Evolutionary conservation across 2,888 invertebrate genomes (phyloP).

Genomic region (Lymantria dispar): DNA sequence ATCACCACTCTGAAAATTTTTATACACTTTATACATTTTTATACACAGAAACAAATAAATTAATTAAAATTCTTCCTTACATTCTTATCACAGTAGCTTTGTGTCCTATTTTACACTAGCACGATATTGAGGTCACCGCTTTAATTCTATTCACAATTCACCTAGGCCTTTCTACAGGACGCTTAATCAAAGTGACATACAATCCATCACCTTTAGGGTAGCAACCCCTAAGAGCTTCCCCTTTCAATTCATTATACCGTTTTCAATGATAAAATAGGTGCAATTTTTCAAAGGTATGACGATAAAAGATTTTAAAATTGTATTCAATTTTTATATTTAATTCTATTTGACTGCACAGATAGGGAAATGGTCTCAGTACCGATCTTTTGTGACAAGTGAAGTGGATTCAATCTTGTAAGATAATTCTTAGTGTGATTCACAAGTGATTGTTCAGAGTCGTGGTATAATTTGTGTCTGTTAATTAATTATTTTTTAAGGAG

Average conservation of each 20-base stretch:
- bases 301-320: slow-evolving; percentile 36
- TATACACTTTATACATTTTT: no score
- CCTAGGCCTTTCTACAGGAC: slow-evolving; percentile 22
- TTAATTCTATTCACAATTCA: slow-evolving; percentile 21
- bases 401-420: no score
- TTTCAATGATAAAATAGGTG: slow-evolving; percentile 46
- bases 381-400: no score
- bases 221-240: slow-evolving; percentile 38
- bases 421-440: no score
- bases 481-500: no score
- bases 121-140: slow-evolving; percentile 6
- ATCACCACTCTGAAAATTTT: no score
- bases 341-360: no score
- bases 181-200: slow-evolving; percentile 49
- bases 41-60: neutral
- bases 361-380: no score
- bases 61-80: slow-evolving; percentile 15
- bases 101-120: slow-evolving; percentile 11
- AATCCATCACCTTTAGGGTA: slow-evolving; percentile 49
- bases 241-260: slow-evolving; percentile 52
- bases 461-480: no score
- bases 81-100: slow-evolving; percentile 31
- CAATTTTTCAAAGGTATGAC: slow-evolving; percentile 55
- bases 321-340: slow-evolving; percentile 5
- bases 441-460: no score